Evolutionary conservation across 2,888 invertebrate genomes (phyloP), one percentile per base, ranked within the genome.

Genomic region (Nezara viridula): DNA sequence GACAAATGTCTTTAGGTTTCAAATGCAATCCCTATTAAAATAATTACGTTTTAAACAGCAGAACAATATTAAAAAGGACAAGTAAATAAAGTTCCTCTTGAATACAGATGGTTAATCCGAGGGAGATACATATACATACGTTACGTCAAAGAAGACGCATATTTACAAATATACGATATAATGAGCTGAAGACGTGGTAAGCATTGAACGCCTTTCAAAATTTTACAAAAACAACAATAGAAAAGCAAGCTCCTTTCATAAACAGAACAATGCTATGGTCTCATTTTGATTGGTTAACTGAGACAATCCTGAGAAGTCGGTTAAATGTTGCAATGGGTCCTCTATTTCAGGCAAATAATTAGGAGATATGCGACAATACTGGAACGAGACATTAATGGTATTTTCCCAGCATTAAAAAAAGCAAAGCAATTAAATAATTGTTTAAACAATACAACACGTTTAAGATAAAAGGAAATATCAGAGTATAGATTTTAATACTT

Each of bases 301-400:
- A 73, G 66, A 73, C 32, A 73, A 73, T 73, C 24, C 66, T 73
- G 66, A 73, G 66, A 73, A 73, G 32, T 73, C 21, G 16, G 66
- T 37, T 73, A 37, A 73, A 73, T 37, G 66, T 19, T 37, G 27
- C 66, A 73, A 73, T 73, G 32, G 66, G 19, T 37, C 32, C 66
- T 73, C 66, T 7, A 37, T 32, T 73, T 21, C 66, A 37, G 14
- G 19, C 7, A 73, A 73, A 73, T 37, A 32, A 73, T 73, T 73
- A 73, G 7, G 32, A 32, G 1, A 19, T 32, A 37, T 5, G 27
- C 19, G 66, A 21, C 66, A 73, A 66, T 12, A 32, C n/a, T 55
- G 55, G n/a, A 9, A 7, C 55, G 16, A 73, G 37, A 19, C 16
- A 21, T 32, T 37, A 73, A 6, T 6, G 66, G 0, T 21, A 37